Conservation (phyloP, 1,140 invertebrate genomes). For the Pectinophora gossypiella region DNA sequence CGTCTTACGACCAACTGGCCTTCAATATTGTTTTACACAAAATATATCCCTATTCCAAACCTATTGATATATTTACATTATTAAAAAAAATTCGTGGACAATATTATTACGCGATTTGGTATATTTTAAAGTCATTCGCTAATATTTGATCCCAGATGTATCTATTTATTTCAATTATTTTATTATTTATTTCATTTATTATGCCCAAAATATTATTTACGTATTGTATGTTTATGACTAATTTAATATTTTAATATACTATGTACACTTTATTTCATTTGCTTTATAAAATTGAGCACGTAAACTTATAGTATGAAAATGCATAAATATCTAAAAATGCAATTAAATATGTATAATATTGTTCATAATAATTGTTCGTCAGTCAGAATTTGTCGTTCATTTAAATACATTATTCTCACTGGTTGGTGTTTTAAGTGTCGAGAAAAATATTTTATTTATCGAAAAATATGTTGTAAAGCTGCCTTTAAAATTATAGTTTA, state of each 20-base stretch:
- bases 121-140: not conserved
- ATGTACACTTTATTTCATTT: not conserved
- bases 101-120: not conserved
- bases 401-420: too few species aligned
- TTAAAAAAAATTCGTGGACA: not conserved
- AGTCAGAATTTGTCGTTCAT: constrained; percentile 16
- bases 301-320: constrained; percentile 23
- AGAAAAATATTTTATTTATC: too few species aligned
- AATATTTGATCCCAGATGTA: constrained; percentile 1
- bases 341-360: constrained; percentile 18
- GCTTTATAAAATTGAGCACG: constrained; percentile 29
- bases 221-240: not conserved
- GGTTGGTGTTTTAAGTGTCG: too few species aligned
- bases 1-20: not conserved
- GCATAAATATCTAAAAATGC: constrained; percentile 23
- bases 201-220: constrained; percentile 17
- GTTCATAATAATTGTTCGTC: too few species aligned
- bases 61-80: not conserved
- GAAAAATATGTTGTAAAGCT: too few species aligned
- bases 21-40: not conserved
- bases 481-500: too few species aligned
- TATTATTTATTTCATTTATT: constrained; percentile 15
- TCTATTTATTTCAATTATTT: not conserved
- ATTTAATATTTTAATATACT: not conserved
- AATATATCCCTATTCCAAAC: not conserved